A percentile compares a stretch with the other conserved stretches of the same genome.
Conservation (phyloP, 2,113 vertebrate species). For the Oncorhynchus clarkii region DNA sequence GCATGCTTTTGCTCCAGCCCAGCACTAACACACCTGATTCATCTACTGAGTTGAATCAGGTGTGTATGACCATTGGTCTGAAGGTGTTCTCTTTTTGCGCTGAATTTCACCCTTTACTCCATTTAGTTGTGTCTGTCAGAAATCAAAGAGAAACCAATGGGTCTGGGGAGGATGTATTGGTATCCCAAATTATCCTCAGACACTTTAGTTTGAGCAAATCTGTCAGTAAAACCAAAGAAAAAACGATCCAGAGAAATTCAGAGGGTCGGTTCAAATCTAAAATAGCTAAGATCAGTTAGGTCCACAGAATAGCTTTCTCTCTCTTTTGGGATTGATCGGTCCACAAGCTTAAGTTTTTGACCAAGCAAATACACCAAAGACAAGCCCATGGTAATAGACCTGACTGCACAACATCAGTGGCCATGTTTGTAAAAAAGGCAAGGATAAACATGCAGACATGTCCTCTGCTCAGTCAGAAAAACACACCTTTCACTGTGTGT, state of each 20-base stretch:
- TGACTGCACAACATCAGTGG: conserved; percentile 23
- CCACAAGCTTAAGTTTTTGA: not conserved
- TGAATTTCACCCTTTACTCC: conserved; percentile 35
- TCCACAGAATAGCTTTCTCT: no score
- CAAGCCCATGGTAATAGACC: conserved; percentile 10
- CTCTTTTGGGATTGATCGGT: no score
- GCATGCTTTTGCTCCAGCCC: conserved; percentile 10
- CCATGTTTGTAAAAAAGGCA: not conserved
- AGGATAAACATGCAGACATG: not conserved
- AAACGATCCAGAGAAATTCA: conserved; percentile 9
- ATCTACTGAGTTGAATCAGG: conserved; percentile 50
- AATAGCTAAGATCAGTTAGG: not conserved
- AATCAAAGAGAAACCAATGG: conserved; percentile 53
- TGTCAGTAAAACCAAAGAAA: conserved; percentile 53
- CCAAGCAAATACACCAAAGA: conserved; percentile 40
- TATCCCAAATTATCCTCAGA: not conserved
- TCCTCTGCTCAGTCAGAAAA: conserved; percentile 15
- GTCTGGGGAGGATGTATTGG: no score
- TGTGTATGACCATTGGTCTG: not conserved
- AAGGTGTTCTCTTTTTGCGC: conserved; percentile 6
- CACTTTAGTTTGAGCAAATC: conserved; percentile 23
- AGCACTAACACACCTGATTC: conserved; percentile 32
- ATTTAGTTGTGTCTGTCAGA: conserved; percentile 13
- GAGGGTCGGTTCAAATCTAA: conserved; percentile 1
- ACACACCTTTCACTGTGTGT: conserved; percentile 26